These are phyloP conservation scores for Pedicia rivosa DNA, from an alignment of 2,888 invertebrate species.

Conservation along the genomic window DNA sequence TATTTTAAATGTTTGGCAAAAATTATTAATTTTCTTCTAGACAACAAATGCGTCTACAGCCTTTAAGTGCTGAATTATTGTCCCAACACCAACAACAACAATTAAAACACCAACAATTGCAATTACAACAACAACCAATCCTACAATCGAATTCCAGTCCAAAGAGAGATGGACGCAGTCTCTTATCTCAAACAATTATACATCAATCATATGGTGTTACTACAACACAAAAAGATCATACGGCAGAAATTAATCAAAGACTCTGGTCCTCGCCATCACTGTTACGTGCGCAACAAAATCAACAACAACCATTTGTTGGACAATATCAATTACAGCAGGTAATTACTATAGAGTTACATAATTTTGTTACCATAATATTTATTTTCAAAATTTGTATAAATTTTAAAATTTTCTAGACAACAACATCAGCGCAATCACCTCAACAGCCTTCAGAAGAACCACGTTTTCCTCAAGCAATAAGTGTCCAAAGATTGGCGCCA, in stretches of 20 bases:
- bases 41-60: constrained; percentile 12
- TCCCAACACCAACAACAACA: constrained; percentile 18
- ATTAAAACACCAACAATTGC: constrained; percentile 12
- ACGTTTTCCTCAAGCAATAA: constrained; percentile 31
- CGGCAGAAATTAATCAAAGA: too few relatives aligned
- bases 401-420: too few relatives aligned
- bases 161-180: constrained; percentile 11
- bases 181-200: constrained; percentile 24
- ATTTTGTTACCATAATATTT: neutral
- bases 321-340: constrained; percentile 3
- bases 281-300: constrained; percentile 3
- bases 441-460: constrained; percentile 19
- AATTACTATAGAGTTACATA: neutral
- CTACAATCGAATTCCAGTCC: constrained; percentile 10
- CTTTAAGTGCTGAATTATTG: constrained; percentile 24
- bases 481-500: constrained; percentile 31
- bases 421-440: constrained; percentile 3
- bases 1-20: neutral
- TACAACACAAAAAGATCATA: neutral
- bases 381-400: neutral
- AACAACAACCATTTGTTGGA: constrained; percentile 1
- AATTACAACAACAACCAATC: constrained; percentile 8
- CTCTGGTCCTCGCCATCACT: constrained; percentile 1
- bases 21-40: neutral
- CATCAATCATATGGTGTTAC: constrained; percentile 27